phyloP scores from a whole-genome alignment of 2,888 invertebrate genomes.

The Anthoptus insignis region DNA sequence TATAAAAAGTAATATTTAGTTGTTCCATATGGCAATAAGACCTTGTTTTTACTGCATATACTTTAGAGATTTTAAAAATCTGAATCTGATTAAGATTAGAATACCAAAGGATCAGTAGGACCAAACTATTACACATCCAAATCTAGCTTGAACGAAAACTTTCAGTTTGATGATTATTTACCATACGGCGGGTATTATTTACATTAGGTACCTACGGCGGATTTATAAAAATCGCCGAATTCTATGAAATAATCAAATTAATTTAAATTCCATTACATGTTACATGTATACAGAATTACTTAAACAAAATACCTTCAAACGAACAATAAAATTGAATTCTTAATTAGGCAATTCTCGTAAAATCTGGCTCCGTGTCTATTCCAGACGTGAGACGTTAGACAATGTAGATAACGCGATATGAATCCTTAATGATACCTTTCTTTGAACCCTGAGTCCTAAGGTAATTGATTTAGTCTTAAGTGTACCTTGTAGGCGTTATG shows the following conservation, averaged over 20 bases:
- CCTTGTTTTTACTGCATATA: too few species aligned
- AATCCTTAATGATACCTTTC: slow-evolving; percentile 18
- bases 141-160: too few species aligned
- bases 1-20: too few species aligned
- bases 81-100: too few species aligned
- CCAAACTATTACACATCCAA: too few species aligned
- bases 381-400: slow-evolving; percentile 10
- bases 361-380: slow-evolving; percentile 9
- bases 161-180: too few species aligned
- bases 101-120: too few species aligned
- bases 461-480: slow-evolving; percentile 12
- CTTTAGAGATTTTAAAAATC: too few species aligned
- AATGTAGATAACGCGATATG: slow-evolving; percentile 17
- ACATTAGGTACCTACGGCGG: too few species aligned
- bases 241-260: background rate
- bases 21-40: too few species aligned
- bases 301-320: background rate
- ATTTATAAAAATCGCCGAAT: too few species aligned
- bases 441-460: slow-evolving; percentile 11
- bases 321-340: background rate
- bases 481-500: background rate
- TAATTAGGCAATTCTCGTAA: slow-evolving; percentile 9
- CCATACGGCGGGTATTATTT: too few species aligned
- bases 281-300: background rate
- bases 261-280: background rate